Base-by-base conservation (phyloP, 2,888 invertebrate genomes). In the Drosophila helvetica region DNA sequence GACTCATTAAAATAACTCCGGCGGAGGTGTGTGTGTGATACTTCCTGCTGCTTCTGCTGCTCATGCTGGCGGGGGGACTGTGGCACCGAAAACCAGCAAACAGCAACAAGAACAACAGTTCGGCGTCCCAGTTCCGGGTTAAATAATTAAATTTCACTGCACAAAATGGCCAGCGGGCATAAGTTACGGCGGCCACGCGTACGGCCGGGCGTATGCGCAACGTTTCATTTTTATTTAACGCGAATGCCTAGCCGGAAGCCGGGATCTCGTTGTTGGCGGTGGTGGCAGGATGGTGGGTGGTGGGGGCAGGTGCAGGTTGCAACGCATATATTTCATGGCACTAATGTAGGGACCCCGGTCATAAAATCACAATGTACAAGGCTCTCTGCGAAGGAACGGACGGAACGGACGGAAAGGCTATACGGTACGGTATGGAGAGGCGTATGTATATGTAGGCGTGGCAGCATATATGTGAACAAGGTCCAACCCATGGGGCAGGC, bases 321-420 rank as follows among this genome's bases (percentile, higher is more conserved):
- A 56, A 72, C 78, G 81, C 86, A 86, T 84, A 86, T 84, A 86
- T 90, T 89, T 88, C 82, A 89, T 80, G 80, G 76, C 79, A 88
- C 82, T 90, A 88, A 89, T 88, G 85, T 86, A 86, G 84, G n/a
- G 38, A n/a, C n/a, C 38, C 80, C 86, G 80, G 88, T 80, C 90
- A 88, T 84, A 88, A 89, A 90, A 89, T 88, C 86, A 87, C 78
- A 84, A 81, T 88, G 78, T 87, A 77, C 73, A 56, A 58, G 73
- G 45, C 15, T 15, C 38, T 15, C 6, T 15, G 33, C 56, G 53
- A 62, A 42, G 38, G 48, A 12, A 22, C 22, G 22, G 22, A 22
- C 22, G 22, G 22, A 22, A 22, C 22, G n/a, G n/a, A n/a, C n/a
- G n/a, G n/a, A n/a, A 22, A 0, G 22, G 22, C 22, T 5, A 4